Conservation (phyloP, 2,888 invertebrate species). For the Poecilobothrus nobilitatus region DNA sequence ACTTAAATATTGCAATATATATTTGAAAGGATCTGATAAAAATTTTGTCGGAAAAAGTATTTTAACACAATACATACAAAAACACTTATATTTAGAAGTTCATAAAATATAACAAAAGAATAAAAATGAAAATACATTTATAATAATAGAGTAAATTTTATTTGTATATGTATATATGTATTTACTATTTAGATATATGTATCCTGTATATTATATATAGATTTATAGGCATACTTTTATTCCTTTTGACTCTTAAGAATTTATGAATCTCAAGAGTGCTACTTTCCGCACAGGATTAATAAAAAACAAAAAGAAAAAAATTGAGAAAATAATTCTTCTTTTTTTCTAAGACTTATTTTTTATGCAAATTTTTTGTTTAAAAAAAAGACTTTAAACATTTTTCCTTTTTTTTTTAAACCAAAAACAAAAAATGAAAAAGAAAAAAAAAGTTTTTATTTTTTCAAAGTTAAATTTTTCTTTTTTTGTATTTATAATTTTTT, state of each 20-base stretch:
- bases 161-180: not conserved
- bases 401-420: too few species aligned
- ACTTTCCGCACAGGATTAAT: constrained; percentile 1
- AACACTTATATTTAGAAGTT: not conserved
- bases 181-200: not conserved
- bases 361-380: not conserved
- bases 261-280: not conserved
- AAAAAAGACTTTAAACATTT: not conserved
- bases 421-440: too few species aligned
- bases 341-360: not conserved
- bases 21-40: too few species aligned
- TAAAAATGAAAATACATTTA: not conserved
- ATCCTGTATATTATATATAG: too few species aligned
- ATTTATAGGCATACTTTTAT: not conserved
- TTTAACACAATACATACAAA: too few species aligned
- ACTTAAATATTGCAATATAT: too few species aligned
- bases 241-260: not conserved
- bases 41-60: too few species aligned
- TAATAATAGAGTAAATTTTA: not conserved
- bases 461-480: too few species aligned
- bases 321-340: not conserved
- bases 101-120: not conserved
- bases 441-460: too few species aligned
- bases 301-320: not conserved
- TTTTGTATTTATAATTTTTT: too few species aligned